These are phyloP conservation scores for Neuroscelio doddi DNA, from an alignment of 2,888 invertebrate species.

Conservation along the genomic window DNA sequence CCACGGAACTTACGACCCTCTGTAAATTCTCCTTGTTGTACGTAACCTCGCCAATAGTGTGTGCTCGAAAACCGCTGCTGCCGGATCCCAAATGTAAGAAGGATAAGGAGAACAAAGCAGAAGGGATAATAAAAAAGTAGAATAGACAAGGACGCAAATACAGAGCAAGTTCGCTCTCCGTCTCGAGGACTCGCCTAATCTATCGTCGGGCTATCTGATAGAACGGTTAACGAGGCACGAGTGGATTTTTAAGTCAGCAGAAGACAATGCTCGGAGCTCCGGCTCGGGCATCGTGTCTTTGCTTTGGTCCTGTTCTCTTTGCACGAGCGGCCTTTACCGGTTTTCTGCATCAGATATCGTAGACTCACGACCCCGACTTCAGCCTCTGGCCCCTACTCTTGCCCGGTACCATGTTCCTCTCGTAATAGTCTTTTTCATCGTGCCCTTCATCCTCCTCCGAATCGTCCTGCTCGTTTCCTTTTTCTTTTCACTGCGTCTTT, in stretches of 20 bases:
- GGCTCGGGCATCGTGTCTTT: constrained; percentile 56
- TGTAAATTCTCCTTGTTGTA: constrained; percentile 14
- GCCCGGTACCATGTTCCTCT: constrained; percentile 21
- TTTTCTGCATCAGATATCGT: constrained; percentile 71
- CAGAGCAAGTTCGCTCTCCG: constrained; percentile 20
- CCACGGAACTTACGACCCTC: constrained; percentile 39
- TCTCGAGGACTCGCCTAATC: constrained; percentile 26
- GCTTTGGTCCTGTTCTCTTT: constrained; percentile 54
- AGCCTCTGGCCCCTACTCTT: constrained; percentile 49
- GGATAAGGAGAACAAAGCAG: constrained; percentile 9
- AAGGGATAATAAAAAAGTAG: constrained; percentile 3
- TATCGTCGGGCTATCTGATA: constrained; percentile 57
- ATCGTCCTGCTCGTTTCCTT: constrained; percentile 21
- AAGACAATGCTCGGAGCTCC: constrained; percentile 65
- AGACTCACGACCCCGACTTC: constrained; percentile 60
- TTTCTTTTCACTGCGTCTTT: constrained; percentile 33
- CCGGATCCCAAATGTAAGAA: constrained; percentile 19
- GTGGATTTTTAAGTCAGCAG: constrained; percentile 70
- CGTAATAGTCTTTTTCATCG: constrained; percentile 10
- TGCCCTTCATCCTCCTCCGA: constrained; percentile 21
- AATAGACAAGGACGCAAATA: no score
- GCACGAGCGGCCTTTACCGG: constrained; percentile 65
- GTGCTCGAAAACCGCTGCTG: constrained; percentile 32
- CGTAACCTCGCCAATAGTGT: constrained; percentile 2
- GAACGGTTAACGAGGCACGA: constrained; percentile 71